Percentiles rank a stretch among this genome's conserved stretches.
Evolutionary conservation across 2,797 vertebrate genomes (phyloP).

Genomic region (Sebastes dallii): DNA sequence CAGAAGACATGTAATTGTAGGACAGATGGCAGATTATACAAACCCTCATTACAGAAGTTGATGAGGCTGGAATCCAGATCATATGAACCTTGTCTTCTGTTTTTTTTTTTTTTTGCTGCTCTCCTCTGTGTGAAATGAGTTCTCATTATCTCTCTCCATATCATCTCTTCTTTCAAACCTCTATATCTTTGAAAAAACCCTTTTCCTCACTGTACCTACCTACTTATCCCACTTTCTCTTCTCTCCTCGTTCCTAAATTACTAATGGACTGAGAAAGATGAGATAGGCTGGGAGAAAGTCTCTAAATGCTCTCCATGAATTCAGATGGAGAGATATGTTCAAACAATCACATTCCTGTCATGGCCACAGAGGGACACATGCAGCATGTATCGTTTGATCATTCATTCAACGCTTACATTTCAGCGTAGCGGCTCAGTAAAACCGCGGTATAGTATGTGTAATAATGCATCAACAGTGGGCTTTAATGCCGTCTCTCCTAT

Average conservation of each 20-base stretch:
- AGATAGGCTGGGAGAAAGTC: neutral
- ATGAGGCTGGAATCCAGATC: constrained; percentile 61
- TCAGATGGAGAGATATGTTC: neutral
- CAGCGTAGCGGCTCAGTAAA: neutral
- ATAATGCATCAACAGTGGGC: constrained; percentile 2
- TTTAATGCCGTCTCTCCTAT: constrained; percentile 10
- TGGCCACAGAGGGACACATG: constrained; percentile 3
- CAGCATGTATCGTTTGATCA: constrained; percentile 11
- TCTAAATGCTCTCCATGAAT: neutral
- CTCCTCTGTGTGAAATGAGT: constrained; percentile 34
- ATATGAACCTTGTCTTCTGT: constrained; percentile 51
- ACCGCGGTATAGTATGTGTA: neutral
- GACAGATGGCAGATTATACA: constrained; percentile 75
- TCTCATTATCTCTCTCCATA: constrained; percentile 45
- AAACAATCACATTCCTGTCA: neutral
- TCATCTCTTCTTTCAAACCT: constrained; percentile 30
- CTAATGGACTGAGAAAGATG: constrained; percentile 6
- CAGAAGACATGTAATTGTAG: constrained; percentile 54
- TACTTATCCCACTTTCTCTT: constrained; percentile 20
- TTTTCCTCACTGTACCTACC: neutral
- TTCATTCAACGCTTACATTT: neutral
- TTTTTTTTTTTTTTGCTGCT: constrained; percentile 25
- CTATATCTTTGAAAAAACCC: neutral
- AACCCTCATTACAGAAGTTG: constrained; percentile 64
- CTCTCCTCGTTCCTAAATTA: neutral